A percentile compares a stretch with the other conserved stretches of the same genome.
phyloP scores from a whole-genome alignment of 2,113 vertebrate genomes.

The Numenius arquata region DNA sequence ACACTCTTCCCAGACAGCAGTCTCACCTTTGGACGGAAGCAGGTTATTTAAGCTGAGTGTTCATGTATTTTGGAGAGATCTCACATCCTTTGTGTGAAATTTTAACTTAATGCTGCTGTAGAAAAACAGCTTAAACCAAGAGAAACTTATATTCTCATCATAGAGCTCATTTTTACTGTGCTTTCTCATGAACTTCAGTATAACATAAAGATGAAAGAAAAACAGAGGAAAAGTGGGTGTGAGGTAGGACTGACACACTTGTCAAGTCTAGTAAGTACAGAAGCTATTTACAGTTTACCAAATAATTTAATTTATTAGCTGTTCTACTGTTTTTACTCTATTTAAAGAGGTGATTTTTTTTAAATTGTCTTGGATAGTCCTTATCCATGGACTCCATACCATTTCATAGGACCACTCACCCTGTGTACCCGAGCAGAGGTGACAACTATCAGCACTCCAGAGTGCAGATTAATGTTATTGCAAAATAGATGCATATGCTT shows the following conservation, averaged over 20 bases:
- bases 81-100: background rate
- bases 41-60: background rate
- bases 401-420: background rate
- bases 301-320: background rate
- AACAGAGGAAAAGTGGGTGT: background rate
- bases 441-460: background rate
- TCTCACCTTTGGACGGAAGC: background rate
- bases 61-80: background rate
- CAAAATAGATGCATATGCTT: background rate
- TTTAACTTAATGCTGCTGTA: background rate
- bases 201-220: background rate
- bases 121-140: background rate
- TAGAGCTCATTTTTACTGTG: background rate
- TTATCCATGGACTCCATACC: background rate
- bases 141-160: background rate
- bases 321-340: background rate
- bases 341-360: background rate
- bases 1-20: background rate
- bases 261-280: background rate
- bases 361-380: background rate
- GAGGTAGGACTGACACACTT: background rate
- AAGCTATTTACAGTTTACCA: background rate
- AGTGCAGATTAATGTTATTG: background rate
- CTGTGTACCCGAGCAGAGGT: background rate
- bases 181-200: background rate